Base-by-base conservation (phyloP, 2,797 vertebrate species). In the Kryptolebias ocellatus region DNA sequence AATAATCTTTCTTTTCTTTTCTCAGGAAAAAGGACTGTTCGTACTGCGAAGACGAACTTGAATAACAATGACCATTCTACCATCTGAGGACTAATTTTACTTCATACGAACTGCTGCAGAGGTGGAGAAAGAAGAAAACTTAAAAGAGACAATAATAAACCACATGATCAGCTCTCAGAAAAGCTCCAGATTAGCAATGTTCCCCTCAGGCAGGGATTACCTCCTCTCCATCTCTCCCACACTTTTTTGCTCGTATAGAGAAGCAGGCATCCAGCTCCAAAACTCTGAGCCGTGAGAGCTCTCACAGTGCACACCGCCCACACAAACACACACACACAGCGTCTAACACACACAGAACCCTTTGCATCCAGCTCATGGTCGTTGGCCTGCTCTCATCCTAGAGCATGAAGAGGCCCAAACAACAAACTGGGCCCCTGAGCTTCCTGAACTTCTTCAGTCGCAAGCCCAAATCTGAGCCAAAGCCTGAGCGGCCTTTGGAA, bases 321-420 rank as follows among this genome's bases (percentile, higher is more conserved):
- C 20, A 24, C 69, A 24, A 80, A 45, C 67, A 61, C 56, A 27
- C 28, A 45, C 37, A 28, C 60, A 44, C 63, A 50, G 39, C 54
- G 64, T 37, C 56, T 54, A 27, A 50, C 71, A 60, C 67, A 27
- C 74, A 24, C 62, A 58, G 18, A 39, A 67, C 1, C 53, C 45
- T 57, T 52, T 60, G 78, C 60, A 64, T 87, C 70, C 80, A 17
- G 78, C 90, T 89, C 86, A 93, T 93, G 93, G 85, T 92, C 70
- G 65, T 88, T 86, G 85, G 82, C 78, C 84, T 84, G 79, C 60
- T 72, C 70, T 79, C 80, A 74, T 81, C 87, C 70, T 51, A 67
- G 55, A 79, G 76, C 86, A 95, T 95, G 95, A 95, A 94, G 88
- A 92, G 66, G 86, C 93, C 95, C 85, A 89, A 90, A n/a, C 84